Evolutionary conservation across 2,113 vertebrate species (phyloP).

Genomic region (Corythaixoides concolor): DNA sequence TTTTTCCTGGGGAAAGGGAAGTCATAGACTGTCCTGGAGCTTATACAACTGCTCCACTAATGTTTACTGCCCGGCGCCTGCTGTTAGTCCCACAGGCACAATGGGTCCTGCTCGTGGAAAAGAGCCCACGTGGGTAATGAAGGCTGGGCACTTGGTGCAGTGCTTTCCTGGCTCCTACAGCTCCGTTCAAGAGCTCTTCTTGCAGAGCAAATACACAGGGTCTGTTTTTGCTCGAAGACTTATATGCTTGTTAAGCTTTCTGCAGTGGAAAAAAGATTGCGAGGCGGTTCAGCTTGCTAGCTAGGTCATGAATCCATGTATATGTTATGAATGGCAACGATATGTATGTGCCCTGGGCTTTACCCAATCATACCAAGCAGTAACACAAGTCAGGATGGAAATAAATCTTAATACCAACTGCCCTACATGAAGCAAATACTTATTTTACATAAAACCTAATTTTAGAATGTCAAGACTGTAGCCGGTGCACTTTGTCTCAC

Average conservation of each 20-base stretch:
- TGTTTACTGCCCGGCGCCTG: neutral
- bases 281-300: neutral
- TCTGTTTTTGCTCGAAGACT: conserved; percentile 1
- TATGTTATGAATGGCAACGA: conserved; percentile 36
- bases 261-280: conserved; percentile 13
- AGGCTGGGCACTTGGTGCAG: neutral
- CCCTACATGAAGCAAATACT: conserved; percentile 19
- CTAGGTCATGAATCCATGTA: conserved; percentile 18
- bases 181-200: neutral
- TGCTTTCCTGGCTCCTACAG: neutral
- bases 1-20: neutral
- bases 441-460: conserved; percentile 50
- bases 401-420: conserved; percentile 48
- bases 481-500: conserved; percentile 7
- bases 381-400: conserved; percentile 14
- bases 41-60: neutral
- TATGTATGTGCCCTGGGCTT: conserved; percentile 28
- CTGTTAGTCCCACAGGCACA: neutral
- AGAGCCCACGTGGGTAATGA: neutral
- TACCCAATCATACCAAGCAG: conserved; percentile 16
- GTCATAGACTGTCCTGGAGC: neutral
- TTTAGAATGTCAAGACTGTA: neutral
- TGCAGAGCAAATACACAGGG: neutral
- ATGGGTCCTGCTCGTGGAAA: neutral
- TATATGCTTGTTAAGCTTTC: neutral